Conservation (phyloP, 1,140 invertebrate species). For the Drosophila sturtevanti region DNA sequence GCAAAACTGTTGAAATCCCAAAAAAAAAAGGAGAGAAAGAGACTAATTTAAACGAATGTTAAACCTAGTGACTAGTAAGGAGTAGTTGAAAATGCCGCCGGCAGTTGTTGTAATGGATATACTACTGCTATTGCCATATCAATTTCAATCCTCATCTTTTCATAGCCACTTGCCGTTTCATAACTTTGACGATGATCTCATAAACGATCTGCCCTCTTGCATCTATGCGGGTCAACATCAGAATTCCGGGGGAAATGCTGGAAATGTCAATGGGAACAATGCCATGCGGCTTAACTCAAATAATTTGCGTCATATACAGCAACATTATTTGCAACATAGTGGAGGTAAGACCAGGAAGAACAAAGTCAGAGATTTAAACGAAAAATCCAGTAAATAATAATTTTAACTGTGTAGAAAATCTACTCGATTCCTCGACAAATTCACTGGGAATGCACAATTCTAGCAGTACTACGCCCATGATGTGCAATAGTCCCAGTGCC, state of each 20-base stretch:
- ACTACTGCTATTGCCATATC: not conserved
- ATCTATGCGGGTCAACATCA: slow-evolving; percentile 78
- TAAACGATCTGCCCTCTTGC: slow-evolving; percentile 81
- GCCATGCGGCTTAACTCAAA: slow-evolving; percentile 66
- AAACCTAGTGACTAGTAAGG: too few species aligned
- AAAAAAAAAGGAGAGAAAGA: not conserved
- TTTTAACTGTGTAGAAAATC: slow-evolving; percentile 48
- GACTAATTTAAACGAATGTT: too few species aligned
- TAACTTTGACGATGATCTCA: slow-evolving; percentile 80
- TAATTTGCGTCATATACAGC: slow-evolving; percentile 79
- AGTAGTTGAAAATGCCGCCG: slow-evolving; percentile 33
- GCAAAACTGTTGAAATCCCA: not conserved
- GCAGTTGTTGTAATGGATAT: not conserved
- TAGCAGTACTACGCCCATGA: slow-evolving; percentile 54
- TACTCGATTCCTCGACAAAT: slow-evolving; percentile 74
- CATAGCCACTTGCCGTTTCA: slow-evolving; percentile 77
- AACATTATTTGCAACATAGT: slow-evolving; percentile 80
- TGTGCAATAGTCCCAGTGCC: slow-evolving; percentile 76
- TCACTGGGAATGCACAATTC: slow-evolving; percentile 49
- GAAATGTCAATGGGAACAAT: slow-evolving; percentile 35
- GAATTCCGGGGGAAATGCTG: slow-evolving; percentile 26
- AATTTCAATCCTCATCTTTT: not conserved
- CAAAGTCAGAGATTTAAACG: not conserved
- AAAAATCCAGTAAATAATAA: not conserved
- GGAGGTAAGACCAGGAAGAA: slow-evolving; percentile 33